Evolutionary conservation across 2,113 vertebrate genomes (phyloP).

Genomic region (Rhipidura dahli): DNA sequence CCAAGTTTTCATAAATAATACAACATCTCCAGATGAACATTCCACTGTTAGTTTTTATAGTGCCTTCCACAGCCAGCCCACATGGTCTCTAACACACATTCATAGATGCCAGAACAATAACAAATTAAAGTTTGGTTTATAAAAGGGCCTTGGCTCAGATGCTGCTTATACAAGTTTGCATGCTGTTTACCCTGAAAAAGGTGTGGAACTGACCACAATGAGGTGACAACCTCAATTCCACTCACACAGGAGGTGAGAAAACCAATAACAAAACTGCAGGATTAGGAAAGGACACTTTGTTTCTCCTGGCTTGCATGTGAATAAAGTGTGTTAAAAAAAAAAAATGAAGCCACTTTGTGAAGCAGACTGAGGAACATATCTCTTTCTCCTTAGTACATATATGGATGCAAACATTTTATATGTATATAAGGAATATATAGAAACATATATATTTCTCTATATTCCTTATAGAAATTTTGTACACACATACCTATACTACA

Average conservation of each 20-base stretch:
- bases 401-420: neutral
- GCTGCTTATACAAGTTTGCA: constrained; percentile 25
- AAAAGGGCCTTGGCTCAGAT: constrained; percentile 49
- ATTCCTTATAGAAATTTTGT: neutral
- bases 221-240: constrained; percentile 58
- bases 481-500: neutral
- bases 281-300: constrained; percentile 18
- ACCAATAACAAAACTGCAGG: constrained; percentile 31
- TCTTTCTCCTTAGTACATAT: neutral
- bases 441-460: too few species aligned
- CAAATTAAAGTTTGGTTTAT: constrained; percentile 66
- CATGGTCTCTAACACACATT: constrained; percentile 48
- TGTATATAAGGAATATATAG: neutral
- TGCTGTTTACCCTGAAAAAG: constrained; percentile 56
- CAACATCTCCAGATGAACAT: constrained; percentile 62
- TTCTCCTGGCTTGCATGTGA: constrained; percentile 5
- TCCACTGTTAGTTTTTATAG: constrained; percentile 62
- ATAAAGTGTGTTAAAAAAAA: neutral
- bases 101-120: constrained; percentile 66
- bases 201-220: constrained; percentile 61
- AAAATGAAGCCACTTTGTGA: neutral
- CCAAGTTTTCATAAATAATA: constrained; percentile 46
- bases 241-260: constrained; percentile 59
- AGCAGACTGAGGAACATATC: neutral
- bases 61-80: constrained; percentile 60